Evolutionary conservation across 2,888 invertebrate genomes (phyloP), one percentile per base, ranked within the genome.

Genomic region (Eudemis profundana): DNA sequence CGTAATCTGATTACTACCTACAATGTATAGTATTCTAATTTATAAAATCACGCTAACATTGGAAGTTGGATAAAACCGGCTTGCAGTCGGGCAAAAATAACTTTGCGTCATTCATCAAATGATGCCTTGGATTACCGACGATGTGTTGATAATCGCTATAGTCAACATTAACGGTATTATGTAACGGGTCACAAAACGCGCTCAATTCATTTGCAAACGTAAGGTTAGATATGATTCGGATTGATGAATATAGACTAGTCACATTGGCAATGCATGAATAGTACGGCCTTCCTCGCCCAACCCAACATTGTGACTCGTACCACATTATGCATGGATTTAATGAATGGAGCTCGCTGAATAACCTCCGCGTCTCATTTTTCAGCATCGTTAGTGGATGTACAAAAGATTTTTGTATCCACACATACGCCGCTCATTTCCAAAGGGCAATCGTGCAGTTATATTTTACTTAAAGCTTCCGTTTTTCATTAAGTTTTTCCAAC

Each of bases 201-300:
- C 36, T 27, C 54, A 50, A 53, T 33, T 27, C 38, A 66, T 66
- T 61, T 38, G 61, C 53, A 66, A 50, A 59, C 29, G 66, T 66
- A 65, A 57, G 65, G 47, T 74, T 70, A 69, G 67, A 73, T 71
- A 70, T 73, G 66, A 71, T 73, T 74, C 71, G 71, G 71, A 78
- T 77, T 69, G 72, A 75, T 75, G 71, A 77, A 77, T 76, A 78
- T 79, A 75, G 81, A 82, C 78, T 77, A 75, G 77, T 73, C 73
- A 70, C 78, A 80, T 78, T 83, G 81, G 75, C 79, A 77, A 78
- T 73, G 74, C 73, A 74, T 89, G 85, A 88, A 89, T 89, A 83
- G 83, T 72, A 70, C 82, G 90, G 83, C 91, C 90, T 90, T 88
- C 87, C 84, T 78, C 76, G 81, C 90, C 90, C 85, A 83, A 84